phyloP scores from a whole-genome alignment of 2,888 invertebrate genomes.

The Tiliacea aurago region DNA sequence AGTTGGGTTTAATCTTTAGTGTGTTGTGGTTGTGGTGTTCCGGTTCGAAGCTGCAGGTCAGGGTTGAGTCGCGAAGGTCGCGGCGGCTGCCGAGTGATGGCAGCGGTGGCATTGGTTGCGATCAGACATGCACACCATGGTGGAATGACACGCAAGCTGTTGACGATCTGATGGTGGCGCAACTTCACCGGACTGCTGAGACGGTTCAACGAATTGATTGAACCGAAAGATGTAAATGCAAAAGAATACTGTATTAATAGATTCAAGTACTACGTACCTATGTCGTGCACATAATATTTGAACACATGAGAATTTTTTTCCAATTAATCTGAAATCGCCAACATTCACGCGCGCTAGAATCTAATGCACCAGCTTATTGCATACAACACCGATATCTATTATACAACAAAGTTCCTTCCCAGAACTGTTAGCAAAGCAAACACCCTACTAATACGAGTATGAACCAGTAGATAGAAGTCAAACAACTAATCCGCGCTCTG shows the following conservation, averaged over 20 bases:
- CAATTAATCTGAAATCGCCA: neutral
- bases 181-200: neutral
- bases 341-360: neutral
- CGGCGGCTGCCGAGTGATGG: constrained; percentile 49
- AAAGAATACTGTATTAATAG: neutral
- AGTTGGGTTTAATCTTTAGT: constrained; percentile 31
- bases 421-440: neutral
- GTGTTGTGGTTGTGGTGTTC: constrained; percentile 2
- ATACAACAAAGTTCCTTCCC: neutral
- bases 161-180: constrained; percentile 3
- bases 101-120: constrained; percentile 34
- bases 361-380: neutral
- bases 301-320: neutral
- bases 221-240: neutral
- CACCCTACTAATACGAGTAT: neutral
- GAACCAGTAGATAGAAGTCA: neutral
- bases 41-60: constrained; percentile 51
- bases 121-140: constrained; percentile 51
- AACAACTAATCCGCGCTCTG: neutral
- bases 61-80: constrained; percentile 57
- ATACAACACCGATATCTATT: neutral
- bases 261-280: neutral
- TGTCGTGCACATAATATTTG: neutral
- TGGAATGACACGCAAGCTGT: constrained; percentile 27
- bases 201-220: neutral